These are phyloP conservation scores for Loripinus fragilis DNA, from an alignment of 2,888 invertebrate species.

Conservation along the genomic window DNA sequence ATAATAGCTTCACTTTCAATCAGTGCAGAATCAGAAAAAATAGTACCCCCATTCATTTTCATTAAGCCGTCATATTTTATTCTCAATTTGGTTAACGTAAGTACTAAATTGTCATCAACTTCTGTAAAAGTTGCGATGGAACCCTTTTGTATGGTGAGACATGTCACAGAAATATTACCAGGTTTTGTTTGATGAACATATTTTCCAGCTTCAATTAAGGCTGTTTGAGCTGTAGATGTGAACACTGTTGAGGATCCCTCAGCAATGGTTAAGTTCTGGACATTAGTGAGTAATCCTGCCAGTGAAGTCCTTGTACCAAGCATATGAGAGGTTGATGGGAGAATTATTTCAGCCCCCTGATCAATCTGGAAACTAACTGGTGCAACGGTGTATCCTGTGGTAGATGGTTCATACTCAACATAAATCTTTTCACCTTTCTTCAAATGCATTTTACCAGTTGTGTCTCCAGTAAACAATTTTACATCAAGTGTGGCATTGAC, in stretches of 20 bases:
- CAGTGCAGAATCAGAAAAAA: conserved; percentile 63
- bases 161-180: conserved; percentile 69
- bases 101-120: conserved; percentile 55
- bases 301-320: conserved; percentile 70
- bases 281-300: conserved; percentile 65
- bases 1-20: conserved; percentile 69
- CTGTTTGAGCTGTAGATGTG: conserved; percentile 70
- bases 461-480: conserved; percentile 72
- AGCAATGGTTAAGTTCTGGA: conserved; percentile 74
- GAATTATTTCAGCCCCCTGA: conserved; percentile 60
- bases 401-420: conserved; percentile 69
- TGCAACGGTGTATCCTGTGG: conserved; percentile 71
- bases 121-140: conserved; percentile 63
- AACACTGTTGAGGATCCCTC: conserved; percentile 66
- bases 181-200: conserved; percentile 64
- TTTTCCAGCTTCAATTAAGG: conserved; percentile 65
- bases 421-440: conserved; percentile 60
- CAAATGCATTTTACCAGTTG: conserved; percentile 71
- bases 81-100: conserved; percentile 62
- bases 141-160: conserved; percentile 69
- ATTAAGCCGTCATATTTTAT: conserved; percentile 70
- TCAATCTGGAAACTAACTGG: conserved; percentile 74
- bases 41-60: conserved; percentile 67
- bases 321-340: conserved; percentile 68
- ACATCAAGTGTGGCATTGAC: conserved; percentile 58